phyloP scores from a whole-genome alignment of 2,888 invertebrate genomes.

The Nineta flava region DNA sequence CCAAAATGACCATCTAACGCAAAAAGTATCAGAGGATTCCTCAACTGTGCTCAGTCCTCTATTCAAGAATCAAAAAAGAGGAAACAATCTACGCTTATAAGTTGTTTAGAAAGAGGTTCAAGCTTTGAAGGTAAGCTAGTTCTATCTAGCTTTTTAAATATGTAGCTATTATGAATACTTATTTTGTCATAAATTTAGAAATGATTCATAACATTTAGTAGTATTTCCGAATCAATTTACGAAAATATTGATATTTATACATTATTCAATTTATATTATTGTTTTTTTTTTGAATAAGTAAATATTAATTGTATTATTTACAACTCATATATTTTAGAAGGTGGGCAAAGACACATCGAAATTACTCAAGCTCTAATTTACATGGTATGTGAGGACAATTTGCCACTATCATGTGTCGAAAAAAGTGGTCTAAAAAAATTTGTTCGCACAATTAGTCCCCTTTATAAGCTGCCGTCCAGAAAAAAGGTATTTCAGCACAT shows the following conservation, averaged over 20 bases:
- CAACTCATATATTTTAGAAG: slow-evolving; percentile 12
- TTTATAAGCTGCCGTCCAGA: slow-evolving; percentile 13
- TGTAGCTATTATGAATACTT: slow-evolving; percentile 4
- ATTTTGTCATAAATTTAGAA: not conserved
- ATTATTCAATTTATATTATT: slow-evolving; percentile 9
- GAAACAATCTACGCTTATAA: slow-evolving; percentile 11
- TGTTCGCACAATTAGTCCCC: slow-evolving; percentile 11
- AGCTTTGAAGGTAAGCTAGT: slow-evolving; percentile 13
- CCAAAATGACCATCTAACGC: slow-evolving; percentile 9
- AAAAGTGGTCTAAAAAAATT: slow-evolving; percentile 13
- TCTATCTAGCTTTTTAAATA: slow-evolving; percentile 6
- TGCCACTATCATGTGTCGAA: slow-evolving; percentile 27
- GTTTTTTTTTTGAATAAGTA: slow-evolving; percentile 10
- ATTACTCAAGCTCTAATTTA: slow-evolving; percentile 13
- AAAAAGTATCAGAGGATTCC: slow-evolving; percentile 7
- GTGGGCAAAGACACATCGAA: slow-evolving; percentile 12
- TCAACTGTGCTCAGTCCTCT: slow-evolving; percentile 10
- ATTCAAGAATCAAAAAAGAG: slow-evolving; percentile 10
- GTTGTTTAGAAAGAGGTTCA: slow-evolving; percentile 14
- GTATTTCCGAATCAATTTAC: not conserved
- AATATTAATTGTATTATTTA: slow-evolving; percentile 9
- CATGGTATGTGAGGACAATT: slow-evolving; percentile 22
- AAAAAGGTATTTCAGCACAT: slow-evolving; percentile 5
- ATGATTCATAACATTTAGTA: not conserved
- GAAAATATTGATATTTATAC: slow-evolving; percentile 8